Evolutionary conservation across 2,113 vertebrate genomes (phyloP).

Genomic region (Oreochromis aureus): DNA sequence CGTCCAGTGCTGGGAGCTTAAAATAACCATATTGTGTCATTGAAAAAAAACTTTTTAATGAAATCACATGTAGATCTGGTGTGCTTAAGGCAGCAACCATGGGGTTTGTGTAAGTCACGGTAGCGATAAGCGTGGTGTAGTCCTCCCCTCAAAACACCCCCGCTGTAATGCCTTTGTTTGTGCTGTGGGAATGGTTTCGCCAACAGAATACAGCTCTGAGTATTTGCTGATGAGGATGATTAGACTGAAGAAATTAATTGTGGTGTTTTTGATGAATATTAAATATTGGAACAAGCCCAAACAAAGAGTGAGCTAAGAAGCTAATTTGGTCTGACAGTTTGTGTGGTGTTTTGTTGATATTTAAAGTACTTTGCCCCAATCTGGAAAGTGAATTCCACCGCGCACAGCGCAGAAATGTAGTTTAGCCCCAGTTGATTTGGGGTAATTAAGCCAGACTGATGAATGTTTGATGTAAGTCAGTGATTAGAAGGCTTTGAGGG

Average conservation of each 20-base stretch:
- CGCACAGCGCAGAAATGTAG: neutral
- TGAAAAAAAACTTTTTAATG: slow-evolving; percentile 1
- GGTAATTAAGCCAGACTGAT: slow-evolving; percentile 51
- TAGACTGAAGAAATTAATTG: slow-evolving; percentile 44
- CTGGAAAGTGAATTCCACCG: slow-evolving; percentile 33
- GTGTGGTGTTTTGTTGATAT: slow-evolving; percentile 37
- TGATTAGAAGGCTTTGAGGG: slow-evolving; percentile 55
- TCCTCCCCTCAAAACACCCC: neutral
- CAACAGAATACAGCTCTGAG: neutral
- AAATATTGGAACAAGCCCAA: slow-evolving; percentile 8
- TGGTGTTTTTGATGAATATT: slow-evolving; percentile 2
- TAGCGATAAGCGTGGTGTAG: neutral
- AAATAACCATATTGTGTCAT: slow-evolving; percentile 18
- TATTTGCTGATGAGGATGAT: slow-evolving; percentile 53
- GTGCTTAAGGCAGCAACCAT: slow-evolving; percentile 13
- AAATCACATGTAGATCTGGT: slow-evolving; percentile 44
- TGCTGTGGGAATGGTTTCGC: neutral
- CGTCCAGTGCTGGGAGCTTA: neutral
- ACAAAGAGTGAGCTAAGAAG: neutral
- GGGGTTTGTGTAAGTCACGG: slow-evolving; percentile 41
- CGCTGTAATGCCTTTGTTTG: slow-evolving; percentile 19
- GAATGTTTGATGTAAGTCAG: slow-evolving; percentile 51
- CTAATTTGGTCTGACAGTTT: slow-evolving; percentile 42
- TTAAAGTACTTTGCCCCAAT: slow-evolving; percentile 13
- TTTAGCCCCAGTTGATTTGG: slow-evolving; percentile 43